phyloP scores from a whole-genome alignment of 2,113 vertebrate species.

The Labeo catla region DNA sequence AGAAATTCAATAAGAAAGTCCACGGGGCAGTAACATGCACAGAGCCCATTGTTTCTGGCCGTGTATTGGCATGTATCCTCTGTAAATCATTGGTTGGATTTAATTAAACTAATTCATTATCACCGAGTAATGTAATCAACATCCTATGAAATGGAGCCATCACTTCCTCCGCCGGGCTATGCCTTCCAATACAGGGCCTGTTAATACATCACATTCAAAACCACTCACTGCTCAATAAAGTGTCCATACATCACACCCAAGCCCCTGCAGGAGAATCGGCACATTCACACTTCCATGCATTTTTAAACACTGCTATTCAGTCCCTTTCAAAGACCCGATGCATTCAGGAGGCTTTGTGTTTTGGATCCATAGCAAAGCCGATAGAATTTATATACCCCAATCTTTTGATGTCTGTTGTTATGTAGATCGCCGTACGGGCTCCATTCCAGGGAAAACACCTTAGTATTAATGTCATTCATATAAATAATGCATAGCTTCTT shows the following conservation, averaged over 20 bases:
- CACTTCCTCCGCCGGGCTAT: conserved; percentile 54
- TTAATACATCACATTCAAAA: conserved; percentile 65
- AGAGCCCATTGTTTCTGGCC: conserved; percentile 55
- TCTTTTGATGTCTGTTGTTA: conserved; percentile 66
- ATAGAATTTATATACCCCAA: conserved; percentile 66
- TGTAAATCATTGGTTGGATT: conserved; percentile 64
- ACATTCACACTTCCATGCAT: conserved; percentile 54
- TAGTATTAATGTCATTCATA: conserved; percentile 56
- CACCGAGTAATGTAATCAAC: conserved; percentile 58
- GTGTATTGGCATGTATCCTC: conserved; percentile 52
- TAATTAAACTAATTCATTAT: conserved; percentile 67
- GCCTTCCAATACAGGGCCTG: conserved; percentile 55
- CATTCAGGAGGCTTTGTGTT: conserved; percentile 39
- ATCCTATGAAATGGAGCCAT: conserved; percentile 62
- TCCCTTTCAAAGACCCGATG: conserved; percentile 38
- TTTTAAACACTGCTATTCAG: conserved; percentile 48
- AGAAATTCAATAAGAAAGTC: conserved; percentile 21
- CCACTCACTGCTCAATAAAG: conserved; percentile 64
- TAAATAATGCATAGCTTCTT: conserved; percentile 71
- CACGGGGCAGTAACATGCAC: conserved; percentile 39
- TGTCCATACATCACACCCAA: conserved; percentile 60
- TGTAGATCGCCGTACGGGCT: conserved; percentile 66
- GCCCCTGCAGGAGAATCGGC: conserved; percentile 44
- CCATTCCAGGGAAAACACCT: conserved; percentile 58
- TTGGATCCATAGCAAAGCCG: conserved; percentile 55